These are phyloP conservation scores for Mesorhabditis sp. DNA, from an alignment of 2,888 invertebrate species.

Conservation along the genomic window DNA sequence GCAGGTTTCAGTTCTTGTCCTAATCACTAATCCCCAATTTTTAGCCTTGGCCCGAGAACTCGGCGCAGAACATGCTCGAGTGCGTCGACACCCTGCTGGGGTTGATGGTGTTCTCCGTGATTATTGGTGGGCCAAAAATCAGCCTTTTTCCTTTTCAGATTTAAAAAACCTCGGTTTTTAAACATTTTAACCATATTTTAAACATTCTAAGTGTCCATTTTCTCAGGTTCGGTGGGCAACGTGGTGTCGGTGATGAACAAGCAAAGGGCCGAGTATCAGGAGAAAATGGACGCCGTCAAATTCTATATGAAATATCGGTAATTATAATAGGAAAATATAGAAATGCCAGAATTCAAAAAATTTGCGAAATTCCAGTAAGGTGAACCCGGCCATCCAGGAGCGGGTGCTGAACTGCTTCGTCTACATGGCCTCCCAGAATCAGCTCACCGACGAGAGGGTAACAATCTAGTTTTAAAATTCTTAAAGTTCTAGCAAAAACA, in stretches of 20 bases:
- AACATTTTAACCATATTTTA: too few species aligned
- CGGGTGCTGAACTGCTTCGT: constrained; percentile 47
- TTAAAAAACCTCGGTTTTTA: too few species aligned
- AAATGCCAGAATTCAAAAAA: neutral
- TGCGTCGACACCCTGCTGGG: constrained; percentile 52
- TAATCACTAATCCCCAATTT: neutral
- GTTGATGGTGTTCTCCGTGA: constrained; percentile 53
- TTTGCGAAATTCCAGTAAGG: constrained; percentile 29
- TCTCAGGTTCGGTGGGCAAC: constrained; percentile 31
- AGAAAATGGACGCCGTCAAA: constrained; percentile 52
- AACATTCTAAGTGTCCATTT: neutral
- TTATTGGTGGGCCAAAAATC: constrained; percentile 37
- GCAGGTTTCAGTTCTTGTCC: constrained; percentile 21
- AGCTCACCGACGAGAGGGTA: constrained; percentile 34
- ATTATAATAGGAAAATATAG: neutral
- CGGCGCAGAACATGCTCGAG: constrained; percentile 50
- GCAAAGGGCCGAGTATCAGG: constrained; percentile 38
- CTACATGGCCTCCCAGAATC: constrained; percentile 41
- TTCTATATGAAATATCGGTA: constrained; percentile 52
- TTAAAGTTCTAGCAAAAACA: neutral
- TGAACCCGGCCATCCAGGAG: constrained; percentile 39
- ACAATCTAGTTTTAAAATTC: neutral
- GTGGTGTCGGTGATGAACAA: constrained; percentile 53
- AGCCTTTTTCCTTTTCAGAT: too few species aligned
- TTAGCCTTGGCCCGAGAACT: constrained; percentile 48